Conservation (phyloP, 2,888 invertebrate genomes). For the Oligia fasciuncula region DNA sequence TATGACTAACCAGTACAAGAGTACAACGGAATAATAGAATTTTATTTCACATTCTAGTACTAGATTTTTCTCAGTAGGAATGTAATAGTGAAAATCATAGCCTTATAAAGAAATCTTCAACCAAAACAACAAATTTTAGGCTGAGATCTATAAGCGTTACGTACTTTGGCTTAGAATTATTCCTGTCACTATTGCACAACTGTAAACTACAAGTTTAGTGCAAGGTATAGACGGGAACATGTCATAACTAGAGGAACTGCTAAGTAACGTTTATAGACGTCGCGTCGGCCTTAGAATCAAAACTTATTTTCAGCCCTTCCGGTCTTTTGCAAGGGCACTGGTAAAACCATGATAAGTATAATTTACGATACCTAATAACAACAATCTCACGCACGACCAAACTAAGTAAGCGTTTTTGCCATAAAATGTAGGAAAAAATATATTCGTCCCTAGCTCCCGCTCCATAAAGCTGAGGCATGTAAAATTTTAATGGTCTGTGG, state of each 20-base stretch:
- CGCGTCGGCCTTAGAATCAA: not conserved
- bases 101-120: not conserved
- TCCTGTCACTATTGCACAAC: not conserved
- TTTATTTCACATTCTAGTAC: not conserved
- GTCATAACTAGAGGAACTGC: not conserved
- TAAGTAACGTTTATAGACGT: not conserved
- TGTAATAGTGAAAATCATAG: not conserved
- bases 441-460: slow-evolving; percentile 19
- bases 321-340: slow-evolving; percentile 7
- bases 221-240: not conserved
- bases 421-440: slow-evolving; percentile 49
- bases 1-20: not conserved
- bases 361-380: slow-evolving; percentile 38
- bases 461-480: slow-evolving; percentile 47
- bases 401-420: slow-evolving; percentile 42
- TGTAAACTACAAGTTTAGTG: not conserved
- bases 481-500: slow-evolving; percentile 52
- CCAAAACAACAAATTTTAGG: not conserved
- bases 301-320: not conserved
- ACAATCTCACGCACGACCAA: slow-evolving; percentile 31
- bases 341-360: slow-evolving; percentile 25
- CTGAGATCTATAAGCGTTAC: not conserved
- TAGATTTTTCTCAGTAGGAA: not conserved
- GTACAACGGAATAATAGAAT: not conserved
- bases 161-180: not conserved